phyloP scores from a whole-genome alignment of 2,888 invertebrate species.

The Siphlonurus alternatus region DNA sequence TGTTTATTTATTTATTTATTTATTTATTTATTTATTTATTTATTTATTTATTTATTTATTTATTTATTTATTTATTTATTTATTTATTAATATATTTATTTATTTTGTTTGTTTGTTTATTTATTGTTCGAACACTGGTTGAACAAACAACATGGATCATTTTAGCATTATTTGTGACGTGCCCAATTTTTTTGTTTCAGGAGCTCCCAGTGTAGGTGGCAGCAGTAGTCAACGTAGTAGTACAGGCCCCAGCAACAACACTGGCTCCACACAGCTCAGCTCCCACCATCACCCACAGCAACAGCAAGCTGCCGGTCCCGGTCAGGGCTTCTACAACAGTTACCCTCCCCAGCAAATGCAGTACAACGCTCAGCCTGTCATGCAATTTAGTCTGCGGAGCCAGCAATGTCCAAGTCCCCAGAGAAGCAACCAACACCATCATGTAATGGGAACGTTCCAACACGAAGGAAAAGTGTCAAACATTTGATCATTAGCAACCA shows the following conservation, averaged over 20 bases:
- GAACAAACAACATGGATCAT: no score
- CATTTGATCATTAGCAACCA: not conserved
- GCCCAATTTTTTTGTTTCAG: no score
- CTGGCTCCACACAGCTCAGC: constrained; percentile 26
- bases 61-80: no score
- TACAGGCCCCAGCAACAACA: constrained; percentile 33
- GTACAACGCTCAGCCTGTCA: not conserved
- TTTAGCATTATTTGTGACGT: no score
- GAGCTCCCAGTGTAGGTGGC: not conserved
- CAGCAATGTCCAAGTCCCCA: not conserved
- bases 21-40: no score
- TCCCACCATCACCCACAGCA: not conserved
- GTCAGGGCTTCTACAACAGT: not conserved
- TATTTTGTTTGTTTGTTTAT: no score
- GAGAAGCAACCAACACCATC: not conserved
- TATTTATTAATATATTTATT: no score
- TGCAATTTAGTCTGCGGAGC: not conserved
- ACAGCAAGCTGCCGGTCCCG: not conserved
- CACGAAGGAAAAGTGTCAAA: not conserved
- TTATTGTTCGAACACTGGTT: no score
- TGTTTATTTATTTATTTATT: no score
- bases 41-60: no score
- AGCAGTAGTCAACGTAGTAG: constrained; percentile 23
- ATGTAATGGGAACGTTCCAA: not conserved
- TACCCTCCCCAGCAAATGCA: not conserved